Evolutionary conservation across 1,140 invertebrate genomes (phyloP).

Genomic region (Brachionus sp.): DNA sequence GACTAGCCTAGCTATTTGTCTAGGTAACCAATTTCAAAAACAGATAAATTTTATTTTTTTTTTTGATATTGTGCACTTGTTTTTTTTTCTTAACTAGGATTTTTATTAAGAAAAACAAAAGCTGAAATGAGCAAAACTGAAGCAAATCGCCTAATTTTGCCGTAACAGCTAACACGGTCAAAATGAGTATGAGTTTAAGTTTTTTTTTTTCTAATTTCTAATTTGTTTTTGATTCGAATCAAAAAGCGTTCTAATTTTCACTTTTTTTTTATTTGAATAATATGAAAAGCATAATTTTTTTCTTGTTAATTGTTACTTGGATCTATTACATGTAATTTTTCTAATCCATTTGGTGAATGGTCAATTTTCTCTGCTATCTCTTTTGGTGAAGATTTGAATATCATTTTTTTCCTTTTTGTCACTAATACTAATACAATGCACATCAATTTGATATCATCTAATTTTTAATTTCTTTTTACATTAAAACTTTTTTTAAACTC

Average conservation of each 20-base stretch:
- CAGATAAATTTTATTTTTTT: neutral
- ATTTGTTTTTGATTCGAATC: neutral
- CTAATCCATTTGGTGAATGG: neutral
- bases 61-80: neutral
- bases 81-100: neutral
- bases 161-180: neutral
- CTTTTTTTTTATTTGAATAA: neutral
- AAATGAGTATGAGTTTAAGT: neutral
- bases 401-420: neutral
- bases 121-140: neutral
- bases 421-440: neutral
- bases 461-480: conserved; percentile 4
- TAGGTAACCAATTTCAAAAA: neutral
- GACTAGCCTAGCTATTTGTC: neutral
- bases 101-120: neutral
- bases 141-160: neutral
- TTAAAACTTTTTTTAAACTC: neutral
- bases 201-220: neutral
- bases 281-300: neutral
- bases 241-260: neutral
- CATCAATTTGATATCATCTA: conserved; percentile 3
- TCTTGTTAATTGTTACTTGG: neutral
- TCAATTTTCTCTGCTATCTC: neutral
- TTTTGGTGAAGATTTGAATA: neutral
- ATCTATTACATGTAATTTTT: neutral